Base-by-base conservation (phyloP, 2,113 vertebrate species). In the Phaethon lepturus region DNA sequence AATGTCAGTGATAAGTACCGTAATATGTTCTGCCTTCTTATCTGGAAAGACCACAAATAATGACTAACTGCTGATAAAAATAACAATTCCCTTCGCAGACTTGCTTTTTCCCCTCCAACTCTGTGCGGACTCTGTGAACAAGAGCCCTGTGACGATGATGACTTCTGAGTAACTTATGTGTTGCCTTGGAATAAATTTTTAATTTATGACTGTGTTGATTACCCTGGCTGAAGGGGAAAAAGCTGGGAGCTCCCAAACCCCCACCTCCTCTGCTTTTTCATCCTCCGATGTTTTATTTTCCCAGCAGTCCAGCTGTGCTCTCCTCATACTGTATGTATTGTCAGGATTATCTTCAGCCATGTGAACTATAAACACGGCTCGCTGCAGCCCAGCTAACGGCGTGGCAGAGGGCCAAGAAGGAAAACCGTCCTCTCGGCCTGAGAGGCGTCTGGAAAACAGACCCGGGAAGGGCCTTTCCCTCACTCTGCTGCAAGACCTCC, bases 251-350 rank as follows among this genome's bases (percentile, higher is more conserved):
- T 77, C 86, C 77, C 42, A 77, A 86, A 68, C 40, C 50, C 53
- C 74, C 52, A 87, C 74, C 74, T 94, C 26, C 23, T 44, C 69
- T 93, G 25, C 85, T 91, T 95, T 96, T 96, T 96, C 88, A 94
- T 91, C 86, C 67, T 78, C 45, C 85, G 63, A 72, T 74, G 86
- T 91, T 96, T 97, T 97, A 93, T 91, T 97, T 98, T 97, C 96
- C 93, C 93, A 96, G 82, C 77, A 52, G 89, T 35, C 76, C 92
- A 76, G 56, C 77, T 96, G 74, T 79, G 87, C 83, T 92, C 83
- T 90, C 75, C 26, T 74, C 74, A 94, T 95, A 83, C 71, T 66
- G 93, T 86, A 76, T 79, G 79, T 88, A 94, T 96, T 97, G 97
- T 95, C 55, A 44, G 92, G 86, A 95, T 91, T 91, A 85, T 96